A percentile compares a stretch with the other conserved stretches of the same genome.
These are phyloP conservation scores for Ammospiza nelsoni DNA, from an alignment of 2,113 vertebrate species.

Conservation along the genomic window DNA sequence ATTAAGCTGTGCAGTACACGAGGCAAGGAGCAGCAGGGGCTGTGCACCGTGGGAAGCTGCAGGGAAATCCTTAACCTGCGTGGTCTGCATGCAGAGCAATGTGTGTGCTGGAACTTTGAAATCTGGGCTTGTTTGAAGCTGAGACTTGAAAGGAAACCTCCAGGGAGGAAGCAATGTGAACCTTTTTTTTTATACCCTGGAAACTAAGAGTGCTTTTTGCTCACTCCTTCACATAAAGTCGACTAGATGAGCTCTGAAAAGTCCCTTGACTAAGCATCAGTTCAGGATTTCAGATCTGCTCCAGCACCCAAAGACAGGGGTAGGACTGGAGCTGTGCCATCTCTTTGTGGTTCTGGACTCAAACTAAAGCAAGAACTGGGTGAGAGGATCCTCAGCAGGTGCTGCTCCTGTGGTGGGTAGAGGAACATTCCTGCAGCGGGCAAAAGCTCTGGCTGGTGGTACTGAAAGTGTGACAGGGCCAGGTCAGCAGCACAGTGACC, in stretches of 20 bases:
- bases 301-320: background rate
- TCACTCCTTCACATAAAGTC: background rate
- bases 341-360: background rate
- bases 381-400: background rate
- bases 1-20: background rate
- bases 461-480: background rate
- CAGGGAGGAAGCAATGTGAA: background rate
- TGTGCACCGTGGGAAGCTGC: background rate
- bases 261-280: background rate
- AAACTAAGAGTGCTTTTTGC: background rate
- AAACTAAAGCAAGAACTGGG: background rate
- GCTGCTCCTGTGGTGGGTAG: background rate
- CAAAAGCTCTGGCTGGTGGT: background rate
- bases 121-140: conserved; percentile 34
- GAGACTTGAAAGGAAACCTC: conserved; percentile 46
- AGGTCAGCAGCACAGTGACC: background rate
- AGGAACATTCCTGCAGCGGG: background rate
- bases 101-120: background rate
- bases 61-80: background rate
- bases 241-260: background rate
- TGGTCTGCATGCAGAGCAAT: background rate
- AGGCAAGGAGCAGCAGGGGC: background rate
- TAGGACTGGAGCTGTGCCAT: background rate
- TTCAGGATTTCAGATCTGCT: background rate
- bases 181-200: background rate